A percentile compares a stretch with the other conserved stretches of the same genome.
Evolutionary conservation across 2,888 invertebrate species (phyloP).

Genomic region (Zygothrica quintamaculata): DNA sequence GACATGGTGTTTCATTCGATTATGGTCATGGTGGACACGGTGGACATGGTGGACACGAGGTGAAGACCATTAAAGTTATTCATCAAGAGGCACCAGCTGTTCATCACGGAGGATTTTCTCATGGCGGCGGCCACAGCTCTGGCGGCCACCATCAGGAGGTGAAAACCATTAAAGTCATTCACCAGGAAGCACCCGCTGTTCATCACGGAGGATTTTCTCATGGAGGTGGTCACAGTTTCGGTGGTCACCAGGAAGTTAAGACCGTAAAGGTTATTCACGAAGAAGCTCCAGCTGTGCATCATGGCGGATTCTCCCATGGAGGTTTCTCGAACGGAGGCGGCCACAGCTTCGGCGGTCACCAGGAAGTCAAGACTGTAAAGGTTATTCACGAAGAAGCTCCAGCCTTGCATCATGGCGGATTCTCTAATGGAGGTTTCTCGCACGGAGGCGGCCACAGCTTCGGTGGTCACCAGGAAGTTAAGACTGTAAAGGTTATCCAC

Average conservation of each 20-base stretch:
- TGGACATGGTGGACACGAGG: conserved; percentile 40
- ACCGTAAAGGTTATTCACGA: conserved; percentile 59
- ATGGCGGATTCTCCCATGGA: conserved; percentile 31
- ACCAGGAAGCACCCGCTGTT: conserved; percentile 24
- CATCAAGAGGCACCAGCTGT: conserved; percentile 49
- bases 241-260: conserved; percentile 47
- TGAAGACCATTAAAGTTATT: conserved; percentile 58
- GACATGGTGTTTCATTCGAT: conserved; percentile 21
- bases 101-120: conserved; percentile 32
- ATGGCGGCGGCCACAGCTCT: conserved; percentile 26
- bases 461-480: conserved; percentile 41
- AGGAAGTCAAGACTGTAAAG: conserved; percentile 66
- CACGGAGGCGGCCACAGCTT: conserved; percentile 27
- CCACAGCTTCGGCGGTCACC: conserved; percentile 41
- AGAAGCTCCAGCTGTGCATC: conserved; percentile 33
- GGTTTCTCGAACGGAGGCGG: conserved; percentile 25
- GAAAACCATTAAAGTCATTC: conserved; percentile 39
- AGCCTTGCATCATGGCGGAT: conserved; percentile 27
- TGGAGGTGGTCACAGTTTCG: conserved; percentile 36
- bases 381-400: conserved; percentile 57
- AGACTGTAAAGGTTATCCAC: conserved; percentile 51
- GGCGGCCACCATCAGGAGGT: conserved; percentile 37
- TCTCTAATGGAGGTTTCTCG: conserved; percentile 24
- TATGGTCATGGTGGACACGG: conserved; percentile 18
- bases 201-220: conserved; percentile 30